Evolutionary conservation across 2,888 invertebrate species (phyloP), one percentile per base, ranked within the genome.

Genomic region (Lepetodrilus schrolli): DNA sequence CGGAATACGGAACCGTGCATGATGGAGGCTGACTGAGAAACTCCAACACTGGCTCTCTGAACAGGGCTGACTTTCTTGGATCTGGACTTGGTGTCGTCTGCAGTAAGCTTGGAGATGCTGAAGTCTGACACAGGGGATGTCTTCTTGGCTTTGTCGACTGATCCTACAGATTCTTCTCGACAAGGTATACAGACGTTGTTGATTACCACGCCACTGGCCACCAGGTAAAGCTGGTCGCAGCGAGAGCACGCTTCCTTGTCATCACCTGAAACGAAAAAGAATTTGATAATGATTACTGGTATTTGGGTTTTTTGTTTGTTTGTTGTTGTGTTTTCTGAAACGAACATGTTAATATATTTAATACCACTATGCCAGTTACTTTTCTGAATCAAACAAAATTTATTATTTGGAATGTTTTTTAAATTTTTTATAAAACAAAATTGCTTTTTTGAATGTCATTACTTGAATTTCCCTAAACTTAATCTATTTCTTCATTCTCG

Each of bases 51-150:
- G 2, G 58, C 26, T 30, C 17, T 58, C 30, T 58, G 58, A 5
- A 21, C 58, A 3, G 34, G 58, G 58, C 58, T 58, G n/a, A 58
- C 30, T 30, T 58, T 58, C 4, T 34, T 58, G 10, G 58, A 58
- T 17, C 34, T 58, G n/a, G 68, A 43, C 23, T 17, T 26, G 26
- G 23, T 47, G 65, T 76, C 76, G 13, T 43, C 20, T 2, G 58
- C 48, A 4, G 86, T 86, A 10, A 86, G 75, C 65, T 82, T 82
- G 7, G 84, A 82, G 43, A 86, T 86, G 73, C 85, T 86, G 74
- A 86, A 86, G 71, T 86, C 83, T 38, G 81, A 80, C 3, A 79
- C 70, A 13, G 74, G 74, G 51, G 37, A 21, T 17, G 30, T 77
- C 36, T 66, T 43, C 30, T 43, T 66, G 17, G 30, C 36, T 8